Evolutionary conservation across 1,140 invertebrate species (phyloP), one percentile per base, ranked within the genome.

Genomic region (Calosoma granatense): DNA sequence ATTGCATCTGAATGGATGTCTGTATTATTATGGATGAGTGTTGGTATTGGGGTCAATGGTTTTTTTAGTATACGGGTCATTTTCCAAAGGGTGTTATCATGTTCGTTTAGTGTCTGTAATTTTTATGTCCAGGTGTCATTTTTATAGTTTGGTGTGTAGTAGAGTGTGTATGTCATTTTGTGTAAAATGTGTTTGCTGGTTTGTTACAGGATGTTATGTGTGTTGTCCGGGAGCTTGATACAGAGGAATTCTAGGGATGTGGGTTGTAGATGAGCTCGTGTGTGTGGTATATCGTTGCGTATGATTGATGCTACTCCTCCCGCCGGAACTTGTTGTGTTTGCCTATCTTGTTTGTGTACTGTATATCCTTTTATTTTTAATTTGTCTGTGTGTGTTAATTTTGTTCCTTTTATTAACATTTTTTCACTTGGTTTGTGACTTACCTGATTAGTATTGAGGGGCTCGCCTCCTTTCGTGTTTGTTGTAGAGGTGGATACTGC

Each of bases 191-290:
- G 47, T 63, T 47, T 47, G 9, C 3, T 47, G 41, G 41, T 47
- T 17, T 47, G 15, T 47, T 47, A 17, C 17, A 47, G 61, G 53
- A 61, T 17, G 62, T 56, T 43, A 39, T 56, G 41, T 11, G 63
- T 57, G 30, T 63, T 58, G 57, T 58, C 61, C 30, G 58, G 39
- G 51, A 67, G 21, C 62, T 59, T 65, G 22, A 67, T 63, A 39
- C 54, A 22, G 23, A 60, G 15, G 15, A 20, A 21, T 59, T 64
- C 60, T 58, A 60, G 15, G 41, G 4, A 22, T 9, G n/a, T 47
- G 11, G 55, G 20, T 15, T 56, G 3, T 41, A 14, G 2, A 56
- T 41, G 15, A 21, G 11, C 15, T n/a, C n/a, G n/a, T n/a, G 39
- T 41, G 55, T 41, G 21, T 15, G 36, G n/a, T 36, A 41, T 22